Evolutionary conservation across 1,140 invertebrate genomes (phyloP), one percentile per base, ranked within the genome.

Genomic region (Panonychus citri): DNA sequence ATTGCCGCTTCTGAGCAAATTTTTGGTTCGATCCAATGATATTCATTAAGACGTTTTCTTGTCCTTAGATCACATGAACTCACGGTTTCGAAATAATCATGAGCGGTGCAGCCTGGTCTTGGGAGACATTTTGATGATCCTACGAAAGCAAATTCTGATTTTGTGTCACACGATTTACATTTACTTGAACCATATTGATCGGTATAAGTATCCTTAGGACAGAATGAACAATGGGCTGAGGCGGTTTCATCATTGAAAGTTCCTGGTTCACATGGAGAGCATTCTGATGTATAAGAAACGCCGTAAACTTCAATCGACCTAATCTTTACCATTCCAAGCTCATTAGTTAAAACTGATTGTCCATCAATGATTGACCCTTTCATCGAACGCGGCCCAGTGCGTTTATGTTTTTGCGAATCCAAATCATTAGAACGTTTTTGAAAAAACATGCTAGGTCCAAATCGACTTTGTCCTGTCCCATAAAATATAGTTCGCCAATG

Each of bases 201-300:
- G 72, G 59, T 67, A 75, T 4, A 66, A 70, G 59, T 76, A 70
- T 46, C 66, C 62, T 2, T 13, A 3, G 65, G 63, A 64, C 78
- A 79, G 5, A 65, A 64, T 7, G 64, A 60, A 62, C 78, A 79
- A 24, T 64, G 62, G 1, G 67, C 62, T 4, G 74, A 64, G 3
- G 72, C 73, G 61, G 24, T 63, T 64, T 55, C 71, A 74, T 28
- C 21, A 12, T 46, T 34, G 64, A 69, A 77, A 5, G 71, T 77
- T 12, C 78, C 78, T 19, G 69, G 65, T 24, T 67, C 67, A 64
- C 78, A 79, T 37, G 70, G 69, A 15, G 69, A 69, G 63, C 78
- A 79, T 56, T 72, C 69, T 0, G 76, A 76, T 17, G 76, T 74
- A 61, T 73, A 78, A 8, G 76, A 76, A 25, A 79, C 70, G 49